Evolutionary conservation across 2,888 invertebrate species (phyloP).

Genomic region (Proisotoma minuta): DNA sequence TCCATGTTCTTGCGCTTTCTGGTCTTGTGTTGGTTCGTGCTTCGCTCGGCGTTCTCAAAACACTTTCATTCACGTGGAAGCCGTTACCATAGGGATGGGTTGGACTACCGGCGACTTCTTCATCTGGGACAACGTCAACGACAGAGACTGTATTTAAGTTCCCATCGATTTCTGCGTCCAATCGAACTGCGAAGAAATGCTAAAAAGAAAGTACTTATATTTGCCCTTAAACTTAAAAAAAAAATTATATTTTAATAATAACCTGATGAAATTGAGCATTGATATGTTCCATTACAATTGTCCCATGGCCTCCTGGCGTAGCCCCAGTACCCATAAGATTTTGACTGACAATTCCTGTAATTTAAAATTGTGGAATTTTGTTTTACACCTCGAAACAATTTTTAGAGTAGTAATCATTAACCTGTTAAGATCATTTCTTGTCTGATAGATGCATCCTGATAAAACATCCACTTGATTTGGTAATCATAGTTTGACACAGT

Average conservation of each 20-base stretch:
- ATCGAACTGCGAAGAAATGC: slow-evolving; percentile 15
- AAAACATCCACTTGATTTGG: slow-evolving; percentile 27
- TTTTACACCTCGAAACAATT: no score
- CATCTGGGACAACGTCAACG: slow-evolving; percentile 8
- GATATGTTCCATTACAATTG: neutral
- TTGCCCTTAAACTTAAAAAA: no score
- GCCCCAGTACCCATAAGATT: slow-evolving; percentile 4
- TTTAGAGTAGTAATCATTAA: no score
- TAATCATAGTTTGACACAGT: slow-evolving; percentile 34
- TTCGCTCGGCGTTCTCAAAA: neutral
- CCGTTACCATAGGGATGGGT: neutral
- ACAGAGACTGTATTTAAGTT: slow-evolving; percentile 19
- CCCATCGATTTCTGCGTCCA: slow-evolving; percentile 25
- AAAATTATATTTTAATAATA: no score
- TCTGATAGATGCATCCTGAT: slow-evolving; percentile 30
- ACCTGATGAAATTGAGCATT: slow-evolving; percentile 7
- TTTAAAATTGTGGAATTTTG: no score
- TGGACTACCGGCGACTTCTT: neutral
- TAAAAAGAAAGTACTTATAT: no score
- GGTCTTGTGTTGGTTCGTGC: neutral
- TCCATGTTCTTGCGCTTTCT: neutral
- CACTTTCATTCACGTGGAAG: neutral
- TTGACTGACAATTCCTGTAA: slow-evolving; percentile 3
- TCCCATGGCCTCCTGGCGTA: neutral
- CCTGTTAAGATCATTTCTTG: slow-evolving; percentile 16